phyloP scores from a whole-genome alignment of 2,797 vertebrate species.

The Arremon aurantiirostris region DNA sequence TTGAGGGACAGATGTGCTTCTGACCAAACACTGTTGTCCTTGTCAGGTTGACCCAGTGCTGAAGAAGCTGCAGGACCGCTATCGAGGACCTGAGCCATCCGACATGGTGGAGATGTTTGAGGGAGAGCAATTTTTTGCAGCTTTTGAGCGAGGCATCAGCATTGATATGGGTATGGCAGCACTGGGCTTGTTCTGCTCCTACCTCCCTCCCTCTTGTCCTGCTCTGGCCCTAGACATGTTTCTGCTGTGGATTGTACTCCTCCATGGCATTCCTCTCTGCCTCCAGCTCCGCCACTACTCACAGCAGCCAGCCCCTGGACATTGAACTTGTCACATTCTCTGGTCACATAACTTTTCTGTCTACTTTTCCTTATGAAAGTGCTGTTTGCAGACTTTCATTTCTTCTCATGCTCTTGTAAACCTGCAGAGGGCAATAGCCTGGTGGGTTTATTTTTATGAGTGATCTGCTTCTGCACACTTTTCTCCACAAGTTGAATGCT shows the following conservation, averaged over 20 bases:
- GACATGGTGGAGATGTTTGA: slow-evolving; percentile 93
- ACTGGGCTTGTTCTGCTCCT: not conserved
- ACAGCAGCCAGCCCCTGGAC: not conserved
- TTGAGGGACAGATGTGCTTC: not conserved
- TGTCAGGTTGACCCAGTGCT: slow-evolving; percentile 76
- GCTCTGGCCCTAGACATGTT: fast-evolving
- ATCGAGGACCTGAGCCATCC: slow-evolving; percentile 92
- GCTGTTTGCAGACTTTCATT: not conserved
- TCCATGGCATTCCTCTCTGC: not conserved
- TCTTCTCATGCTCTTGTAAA: not conserved
- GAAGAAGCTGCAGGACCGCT: slow-evolving; percentile 75
- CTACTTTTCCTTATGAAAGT: not conserved
- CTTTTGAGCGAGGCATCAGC: slow-evolving; percentile 91
- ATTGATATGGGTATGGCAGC: slow-evolving; percentile 82
- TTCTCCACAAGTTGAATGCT: not conserved
- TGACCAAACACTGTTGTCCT: not conserved
- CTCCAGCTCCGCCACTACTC: not conserved
- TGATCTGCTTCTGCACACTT: not conserved
- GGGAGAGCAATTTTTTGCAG: slow-evolving; percentile 95
- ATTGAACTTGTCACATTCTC: not conserved
- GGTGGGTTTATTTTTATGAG: not conserved
- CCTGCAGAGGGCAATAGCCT: not conserved
- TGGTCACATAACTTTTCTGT: not conserved
- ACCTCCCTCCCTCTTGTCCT: not conserved
- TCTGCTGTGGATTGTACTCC: not conserved